These are phyloP conservation scores for Hippocampus barbouri DNA, from an alignment of 2,113 vertebrate genomes.

Conservation along the genomic window DNA sequence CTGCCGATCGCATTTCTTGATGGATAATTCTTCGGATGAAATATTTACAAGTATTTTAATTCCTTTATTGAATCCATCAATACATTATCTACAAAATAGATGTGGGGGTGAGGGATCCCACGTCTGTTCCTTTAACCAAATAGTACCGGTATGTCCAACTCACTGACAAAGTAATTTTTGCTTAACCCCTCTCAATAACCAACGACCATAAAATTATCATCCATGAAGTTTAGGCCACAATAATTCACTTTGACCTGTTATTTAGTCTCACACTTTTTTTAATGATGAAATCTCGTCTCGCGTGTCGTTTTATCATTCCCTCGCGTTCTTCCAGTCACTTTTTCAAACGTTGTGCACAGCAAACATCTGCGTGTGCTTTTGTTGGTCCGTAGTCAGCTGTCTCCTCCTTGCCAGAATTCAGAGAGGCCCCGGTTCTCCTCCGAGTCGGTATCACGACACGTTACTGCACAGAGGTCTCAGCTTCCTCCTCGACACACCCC, in stretches of 20 bases:
- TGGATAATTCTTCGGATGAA: too few relatives aligned
- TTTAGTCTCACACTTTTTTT: not conserved
- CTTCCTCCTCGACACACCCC: conserved; percentile 52
- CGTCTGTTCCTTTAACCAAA: not conserved
- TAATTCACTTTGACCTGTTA: not conserved
- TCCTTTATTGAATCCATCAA: not conserved
- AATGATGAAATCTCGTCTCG: not conserved
- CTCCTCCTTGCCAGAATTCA: conserved; percentile 40
- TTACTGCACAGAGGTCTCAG: conserved; percentile 63
- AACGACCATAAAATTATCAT: not conserved
- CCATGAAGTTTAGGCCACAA: not conserved
- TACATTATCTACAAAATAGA: not conserved
- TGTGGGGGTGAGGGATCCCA: not conserved
- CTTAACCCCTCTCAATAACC: not conserved
- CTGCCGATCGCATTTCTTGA: too few relatives aligned
- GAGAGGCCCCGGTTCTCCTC: conserved; percentile 48
- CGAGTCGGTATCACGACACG: conserved; percentile 62
- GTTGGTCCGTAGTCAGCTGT: conserved; percentile 27
- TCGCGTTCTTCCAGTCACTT: conserved; percentile 2
- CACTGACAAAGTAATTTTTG: not conserved
- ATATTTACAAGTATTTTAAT: not conserved
- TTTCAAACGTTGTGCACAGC: conserved; percentile 8
- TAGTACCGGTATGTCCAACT: not conserved
- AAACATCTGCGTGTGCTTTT: conserved; percentile 17
- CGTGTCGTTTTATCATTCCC: conserved; percentile 2